Percentiles rank a stretch among this genome's conserved stretches.
These are phyloP conservation scores for Drosophila flavopinicola DNA, from an alignment of 2,888 invertebrate genomes.

Conservation along the genomic window DNA sequence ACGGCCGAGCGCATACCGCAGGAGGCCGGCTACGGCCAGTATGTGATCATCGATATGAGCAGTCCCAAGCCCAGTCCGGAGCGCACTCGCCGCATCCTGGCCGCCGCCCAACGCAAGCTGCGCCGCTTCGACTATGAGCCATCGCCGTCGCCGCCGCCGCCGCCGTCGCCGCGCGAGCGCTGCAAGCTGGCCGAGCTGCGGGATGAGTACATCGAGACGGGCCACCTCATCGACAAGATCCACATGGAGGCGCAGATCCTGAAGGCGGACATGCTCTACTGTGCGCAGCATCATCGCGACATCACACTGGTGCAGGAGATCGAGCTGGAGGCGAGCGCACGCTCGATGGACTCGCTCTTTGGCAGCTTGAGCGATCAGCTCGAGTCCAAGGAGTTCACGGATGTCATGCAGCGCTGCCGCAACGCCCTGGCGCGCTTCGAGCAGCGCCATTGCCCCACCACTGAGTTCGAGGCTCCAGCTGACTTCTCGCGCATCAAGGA, in stretches of 20 bases:
- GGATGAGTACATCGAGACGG: slow-evolving; percentile 37
- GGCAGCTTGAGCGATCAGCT: slow-evolving; percentile 34
- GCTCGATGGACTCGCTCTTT: slow-evolving; percentile 30
- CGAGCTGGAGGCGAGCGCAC: slow-evolving; percentile 42
- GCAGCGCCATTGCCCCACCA: neutral
- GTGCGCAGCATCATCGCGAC: slow-evolving; percentile 43
- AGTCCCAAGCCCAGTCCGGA: neutral
- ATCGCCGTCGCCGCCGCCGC: slow-evolving; percentile 53
- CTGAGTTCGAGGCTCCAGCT: neutral
- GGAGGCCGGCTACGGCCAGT: neutral
- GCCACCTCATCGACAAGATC: slow-evolving; percentile 43
- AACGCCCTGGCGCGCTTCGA: slow-evolving; percentile 21
- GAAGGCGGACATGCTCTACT: slow-evolving; percentile 33
- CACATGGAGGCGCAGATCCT: slow-evolving; percentile 39
- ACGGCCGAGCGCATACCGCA: accelerated
- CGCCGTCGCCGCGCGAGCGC: slow-evolving; percentile 57
- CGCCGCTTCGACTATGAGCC: slow-evolving; percentile 33
- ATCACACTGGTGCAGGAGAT: slow-evolving; percentile 45
- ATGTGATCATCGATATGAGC: too few relatives aligned
- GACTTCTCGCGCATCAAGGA: neutral
- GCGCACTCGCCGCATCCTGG: neutral
- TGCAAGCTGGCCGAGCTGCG: slow-evolving; percentile 27
- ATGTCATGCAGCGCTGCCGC: slow-evolving; percentile 23
- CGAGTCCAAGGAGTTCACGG: slow-evolving; percentile 19
- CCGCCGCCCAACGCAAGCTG: slow-evolving; percentile 4